Conservation (phyloP, 2,797 vertebrate genomes). For the Danio tinwini region DNA sequence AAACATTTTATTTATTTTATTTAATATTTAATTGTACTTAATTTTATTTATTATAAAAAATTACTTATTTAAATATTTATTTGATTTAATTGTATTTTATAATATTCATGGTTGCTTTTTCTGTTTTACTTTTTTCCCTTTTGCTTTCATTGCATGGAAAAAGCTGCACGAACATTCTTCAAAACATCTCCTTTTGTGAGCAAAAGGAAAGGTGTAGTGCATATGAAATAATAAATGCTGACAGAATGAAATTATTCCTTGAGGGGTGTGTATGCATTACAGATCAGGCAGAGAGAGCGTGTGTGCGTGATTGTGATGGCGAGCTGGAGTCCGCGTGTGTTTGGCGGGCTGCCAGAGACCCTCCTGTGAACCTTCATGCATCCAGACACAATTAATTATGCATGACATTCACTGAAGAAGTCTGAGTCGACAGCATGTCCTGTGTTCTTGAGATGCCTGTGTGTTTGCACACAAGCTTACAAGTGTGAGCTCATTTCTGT, state of each 20-base stretch:
- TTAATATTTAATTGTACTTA: no score
- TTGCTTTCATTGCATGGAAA: no score
- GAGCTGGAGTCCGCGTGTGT: conserved; percentile 16
- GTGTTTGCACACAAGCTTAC: conserved; percentile 16
- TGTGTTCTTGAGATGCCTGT: not conserved
- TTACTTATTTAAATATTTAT: no score
- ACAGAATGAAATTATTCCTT: not conserved
- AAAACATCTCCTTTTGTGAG: no score
- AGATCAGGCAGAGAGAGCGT: not conserved
- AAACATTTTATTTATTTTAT: no score
- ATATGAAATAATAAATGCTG: not conserved
- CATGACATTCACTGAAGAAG: conserved; percentile 53
- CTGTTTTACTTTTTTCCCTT: no score
- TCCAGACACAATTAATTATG: conserved; percentile 61
- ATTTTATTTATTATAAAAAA: no score
- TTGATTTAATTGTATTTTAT: no score
- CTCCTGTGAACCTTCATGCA: conserved; percentile 56
- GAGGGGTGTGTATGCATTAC: not conserved
- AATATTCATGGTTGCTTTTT: no score
- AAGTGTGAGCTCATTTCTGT: not conserved
- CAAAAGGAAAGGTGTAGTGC: no score
- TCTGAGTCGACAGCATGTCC: conserved; percentile 39
- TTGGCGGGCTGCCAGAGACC: conserved; percentile 55
- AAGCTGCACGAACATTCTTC: no score
- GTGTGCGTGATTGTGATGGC: conserved; percentile 29